Conservation (phyloP, 2,797 vertebrate species). For the Eulemur albifrons region DNA sequence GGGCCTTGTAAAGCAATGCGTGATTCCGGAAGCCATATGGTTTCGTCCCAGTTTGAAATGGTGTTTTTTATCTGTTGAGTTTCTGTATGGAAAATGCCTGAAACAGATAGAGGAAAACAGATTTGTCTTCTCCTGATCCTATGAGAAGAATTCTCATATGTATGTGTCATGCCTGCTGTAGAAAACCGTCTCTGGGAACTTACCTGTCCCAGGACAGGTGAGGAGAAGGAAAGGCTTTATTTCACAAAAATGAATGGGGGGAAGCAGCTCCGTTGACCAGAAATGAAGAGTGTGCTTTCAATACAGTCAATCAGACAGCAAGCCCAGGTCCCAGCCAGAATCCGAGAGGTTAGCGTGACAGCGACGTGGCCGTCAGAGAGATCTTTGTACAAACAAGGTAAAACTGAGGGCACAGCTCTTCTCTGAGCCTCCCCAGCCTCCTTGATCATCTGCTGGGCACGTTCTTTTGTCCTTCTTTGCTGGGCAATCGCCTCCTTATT, state of each 20-base stretch:
- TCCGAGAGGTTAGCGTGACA: not conserved
- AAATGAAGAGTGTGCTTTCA: constrained; percentile 68
- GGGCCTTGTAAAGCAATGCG: constrained; percentile 31
- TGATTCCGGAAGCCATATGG: constrained; percentile 42
- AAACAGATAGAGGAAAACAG: not conserved
- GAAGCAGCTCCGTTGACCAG: constrained; percentile 52
- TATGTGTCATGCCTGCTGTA: not conserved
- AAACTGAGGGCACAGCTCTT: not conserved
- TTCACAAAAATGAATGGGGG: constrained; percentile 44
- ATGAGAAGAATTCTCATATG: not conserved
- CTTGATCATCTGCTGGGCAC: not conserved
- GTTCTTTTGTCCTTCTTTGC: not conserved
- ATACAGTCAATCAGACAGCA: constrained; percentile 42
- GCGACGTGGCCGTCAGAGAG: not conserved
- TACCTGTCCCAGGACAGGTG: not conserved
- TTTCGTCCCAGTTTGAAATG: constrained; percentile 39
- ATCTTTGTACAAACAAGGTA: not conserved
- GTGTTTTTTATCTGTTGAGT: constrained; percentile 54
- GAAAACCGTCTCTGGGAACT: not conserved
- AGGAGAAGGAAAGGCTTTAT: constrained; percentile 51
- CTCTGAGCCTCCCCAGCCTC: not conserved
- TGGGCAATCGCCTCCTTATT: not conserved
- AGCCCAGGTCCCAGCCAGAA: constrained; percentile 67
- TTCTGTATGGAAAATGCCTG: not conserved
- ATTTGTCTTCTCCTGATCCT: not conserved